phyloP scores from a whole-genome alignment of 2,888 invertebrate species.

The Hirtodrosophila histrioides region DNA sequence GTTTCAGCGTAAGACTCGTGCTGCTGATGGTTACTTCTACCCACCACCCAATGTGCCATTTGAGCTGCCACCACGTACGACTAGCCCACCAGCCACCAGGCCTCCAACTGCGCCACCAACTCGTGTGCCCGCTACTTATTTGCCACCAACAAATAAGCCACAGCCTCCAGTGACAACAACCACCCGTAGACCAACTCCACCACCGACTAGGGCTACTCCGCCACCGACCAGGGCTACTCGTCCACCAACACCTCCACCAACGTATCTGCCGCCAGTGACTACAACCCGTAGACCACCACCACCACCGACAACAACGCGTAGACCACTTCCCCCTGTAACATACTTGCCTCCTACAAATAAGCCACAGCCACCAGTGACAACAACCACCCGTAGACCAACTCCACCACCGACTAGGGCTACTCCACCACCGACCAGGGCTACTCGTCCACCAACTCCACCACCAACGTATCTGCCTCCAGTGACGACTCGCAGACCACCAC shows the following conservation, averaged over 20 bases:
- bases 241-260: constrained; percentile 57
- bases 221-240: constrained; percentile 21
- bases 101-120: constrained; percentile 44
- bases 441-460: constrained; percentile 44
- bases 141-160: constrained; percentile 60
- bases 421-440: constrained; percentile 32
- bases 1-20: constrained; percentile 76
- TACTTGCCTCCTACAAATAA: constrained; percentile 52
- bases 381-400: constrained; percentile 22
- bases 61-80: constrained; percentile 48
- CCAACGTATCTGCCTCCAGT: constrained; percentile 60
- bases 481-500: constrained; percentile 45
- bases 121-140: constrained; percentile 45
- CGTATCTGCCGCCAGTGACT: constrained; percentile 47
- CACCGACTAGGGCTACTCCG: constrained; percentile 25
- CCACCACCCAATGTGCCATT: constrained; percentile 78
- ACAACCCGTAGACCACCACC: constrained; percentile 1
- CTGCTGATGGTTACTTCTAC: constrained; percentile 79
- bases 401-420: constrained; percentile 22
- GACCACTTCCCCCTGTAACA: constrained; percentile 36
- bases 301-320: background rate
- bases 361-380: constrained; percentile 53
- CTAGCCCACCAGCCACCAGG: constrained; percentile 56
- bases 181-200: constrained; percentile 46
- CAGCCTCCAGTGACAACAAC: constrained; percentile 53